Evolutionary conservation across 2,797 vertebrate genomes (phyloP).

Genomic region (Luscinia megarhynchos): DNA sequence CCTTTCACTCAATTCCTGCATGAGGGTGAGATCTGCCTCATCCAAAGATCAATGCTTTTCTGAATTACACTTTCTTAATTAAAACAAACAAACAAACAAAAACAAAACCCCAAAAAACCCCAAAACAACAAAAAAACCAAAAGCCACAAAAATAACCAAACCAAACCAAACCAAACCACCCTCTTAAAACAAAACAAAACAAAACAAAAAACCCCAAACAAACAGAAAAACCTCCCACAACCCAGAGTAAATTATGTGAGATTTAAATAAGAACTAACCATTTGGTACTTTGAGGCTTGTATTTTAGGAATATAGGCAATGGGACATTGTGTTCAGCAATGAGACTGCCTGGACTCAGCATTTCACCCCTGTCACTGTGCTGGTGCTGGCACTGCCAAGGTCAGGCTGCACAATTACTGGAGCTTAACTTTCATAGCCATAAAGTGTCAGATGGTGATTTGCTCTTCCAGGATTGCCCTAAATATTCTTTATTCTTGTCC

Average conservation of each 20-base stretch:
- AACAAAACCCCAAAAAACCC: no score
- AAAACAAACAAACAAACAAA: no score
- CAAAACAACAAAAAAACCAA: no score
- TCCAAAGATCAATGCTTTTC: not conserved
- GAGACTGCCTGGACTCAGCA: not conserved
- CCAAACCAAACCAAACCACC: not conserved
- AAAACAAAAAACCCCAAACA: not conserved
- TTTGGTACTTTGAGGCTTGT: not conserved
- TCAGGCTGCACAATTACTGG: not conserved
- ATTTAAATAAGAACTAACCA: not conserved
- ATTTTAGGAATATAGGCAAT: not conserved
- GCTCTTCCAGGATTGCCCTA: not conserved
- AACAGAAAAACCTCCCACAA: not conserved
- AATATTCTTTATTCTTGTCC: not conserved
- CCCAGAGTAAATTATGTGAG: not conserved
- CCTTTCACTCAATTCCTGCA: not conserved
- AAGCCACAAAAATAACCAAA: not conserved
- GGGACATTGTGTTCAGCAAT: not conserved
- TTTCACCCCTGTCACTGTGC: accelerated
- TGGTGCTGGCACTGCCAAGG: not conserved
- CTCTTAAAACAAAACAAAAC: no score
- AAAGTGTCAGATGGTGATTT: not conserved
- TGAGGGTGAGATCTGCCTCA: not conserved
- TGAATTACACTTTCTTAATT: not conserved
- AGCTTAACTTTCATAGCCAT: not conserved